Base-by-base conservation (phyloP, 2,113 vertebrate genomes). In the Grallaria varia region DNA sequence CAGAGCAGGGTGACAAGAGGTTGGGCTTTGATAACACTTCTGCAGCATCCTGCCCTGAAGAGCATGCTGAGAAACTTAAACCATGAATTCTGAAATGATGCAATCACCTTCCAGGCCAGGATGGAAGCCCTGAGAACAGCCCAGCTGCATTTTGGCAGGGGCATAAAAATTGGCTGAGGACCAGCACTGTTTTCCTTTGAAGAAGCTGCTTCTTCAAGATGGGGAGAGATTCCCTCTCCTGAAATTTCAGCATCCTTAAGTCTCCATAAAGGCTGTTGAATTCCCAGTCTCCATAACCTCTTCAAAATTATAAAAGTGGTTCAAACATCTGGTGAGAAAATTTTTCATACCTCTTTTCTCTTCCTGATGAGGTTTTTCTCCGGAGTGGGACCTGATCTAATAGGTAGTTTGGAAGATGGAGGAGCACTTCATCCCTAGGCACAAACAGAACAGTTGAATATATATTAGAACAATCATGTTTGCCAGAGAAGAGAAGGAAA, bases 401-500 rank as follows among this genome's bases (percentile, higher is more conserved):
- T 3, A 40, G 5, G 4, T 25, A 73, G 19, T 15, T 67, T 58
- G 59, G 76, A 77, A 58, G 72, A 63, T 6, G 3, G 37, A 86
- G 55, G 8, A 78, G 20, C 33, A 55, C 25, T 59, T 33, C 82
- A 4, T 58, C 50, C 37, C 68, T 67, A 74, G 58, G 42, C 50
- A 66, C n/a, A 80, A 93, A 73, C 20, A 83, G 67, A 86, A 84
- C 1, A 55, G 30, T 30, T 80, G 64, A 66, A 69, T 42, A 47
- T 25, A 25, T 16, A 49, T 59, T 28, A 80, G 56, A 92, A 89
- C 2, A 6, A 59, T 62, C 22, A 10, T 53, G 45, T 74, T 88
- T 92, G 21, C 45, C 83, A 92, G 68, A 77, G 63, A 80, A 80
- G 83, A 95, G 27, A 79, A 90, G 53, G 31, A 90, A 94, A 88